Base-by-base conservation (phyloP, 1,140 invertebrate species). In the Physella acuta region DNA sequence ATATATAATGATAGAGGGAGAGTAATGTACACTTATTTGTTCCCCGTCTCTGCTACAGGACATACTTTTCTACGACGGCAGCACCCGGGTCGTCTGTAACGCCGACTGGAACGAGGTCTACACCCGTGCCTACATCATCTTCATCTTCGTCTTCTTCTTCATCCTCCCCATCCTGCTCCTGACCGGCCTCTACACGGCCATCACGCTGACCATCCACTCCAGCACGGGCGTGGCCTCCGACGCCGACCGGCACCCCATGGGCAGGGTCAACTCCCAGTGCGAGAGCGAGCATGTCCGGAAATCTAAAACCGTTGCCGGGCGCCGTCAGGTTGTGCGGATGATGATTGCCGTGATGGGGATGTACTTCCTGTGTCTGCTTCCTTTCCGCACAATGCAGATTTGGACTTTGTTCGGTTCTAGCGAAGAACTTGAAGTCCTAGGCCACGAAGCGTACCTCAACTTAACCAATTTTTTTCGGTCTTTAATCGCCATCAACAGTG, bases 291-390 rank as follows among this genome's bases (percentile, higher is more conserved):
- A n/a, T n/a, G n/a, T n/a, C n/a, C n/a, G n/a, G n/a, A n/a, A n/a
- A n/a, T n/a, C n/a, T n/a, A 51, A 30, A 58, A n/a, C n/a, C n/a
- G n/a, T n/a, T n/a, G n/a, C n/a, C n/a, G 65, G 69, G n/a, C 36
- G 76, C 17, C 72, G 63, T 56, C 88, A 90, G 78, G 88, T 90
- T n/a, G 92, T 96, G 8, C 79, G 93, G 28, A 96, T 95, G 93
- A 85, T 97, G 16, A 92, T 91, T 3, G 92, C 93, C 1, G 94
- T 97, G 0, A 93, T 97, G 0, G 79, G 92, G n/a, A 91, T 92
- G 16, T 97, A 96, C 84, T 97, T 96, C 82, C 85, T 95, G 34
- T 95, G 93, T 79, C 87, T 97, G 33, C 82, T 96, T 53, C 94
- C 94, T 3, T 93, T 96, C 79, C 88, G 92, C 53, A 89, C 93